Evolutionary conservation across 2,888 invertebrate genomes (phyloP).

Genomic region (Galeopsomyia nigrocyanea): DNA sequence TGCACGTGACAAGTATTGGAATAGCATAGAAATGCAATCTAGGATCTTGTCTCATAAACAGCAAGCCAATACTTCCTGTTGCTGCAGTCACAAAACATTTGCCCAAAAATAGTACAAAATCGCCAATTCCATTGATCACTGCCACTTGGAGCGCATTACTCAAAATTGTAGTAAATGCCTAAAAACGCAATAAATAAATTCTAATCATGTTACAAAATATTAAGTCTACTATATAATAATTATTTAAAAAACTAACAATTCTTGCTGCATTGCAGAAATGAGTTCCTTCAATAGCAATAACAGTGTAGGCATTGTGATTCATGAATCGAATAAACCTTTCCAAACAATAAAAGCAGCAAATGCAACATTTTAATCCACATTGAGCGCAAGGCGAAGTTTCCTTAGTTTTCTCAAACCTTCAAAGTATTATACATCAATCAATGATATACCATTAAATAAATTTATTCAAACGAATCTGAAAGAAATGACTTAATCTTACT

Average conservation of each 20-base stretch:
- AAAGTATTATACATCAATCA: not conserved
- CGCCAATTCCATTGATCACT: constrained; percentile 92
- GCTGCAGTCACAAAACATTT: constrained; percentile 87
- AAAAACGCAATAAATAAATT: constrained; percentile 52
- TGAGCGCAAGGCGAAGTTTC: constrained; percentile 82
- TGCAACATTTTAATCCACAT: constrained; percentile 84
- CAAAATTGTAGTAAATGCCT: constrained; percentile 90
- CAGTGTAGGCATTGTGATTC: constrained; percentile 95
- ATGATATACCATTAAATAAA: not conserved
- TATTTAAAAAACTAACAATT: constrained; percentile 74
- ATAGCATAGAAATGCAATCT: constrained; percentile 87
- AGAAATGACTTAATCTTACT: constrained; percentile 75
- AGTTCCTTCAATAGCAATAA: constrained; percentile 91
- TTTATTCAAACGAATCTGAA: not conserved
- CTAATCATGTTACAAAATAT: not conserved
- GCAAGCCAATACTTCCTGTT: constrained; percentile 83
- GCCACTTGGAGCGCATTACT: constrained; percentile 89
- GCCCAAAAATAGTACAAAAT: constrained; percentile 92
- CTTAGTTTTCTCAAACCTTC: constrained; percentile 76
- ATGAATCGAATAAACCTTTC: constrained; percentile 93
- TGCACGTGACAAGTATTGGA: constrained; percentile 85
- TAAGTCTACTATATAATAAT: too few relatives aligned
- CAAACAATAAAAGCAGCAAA: constrained; percentile 91
- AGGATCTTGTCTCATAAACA: constrained; percentile 80
- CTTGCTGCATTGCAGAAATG: constrained; percentile 92